phyloP scores from a whole-genome alignment of 2,113 vertebrate genomes.

The Lepus americanus region DNA sequence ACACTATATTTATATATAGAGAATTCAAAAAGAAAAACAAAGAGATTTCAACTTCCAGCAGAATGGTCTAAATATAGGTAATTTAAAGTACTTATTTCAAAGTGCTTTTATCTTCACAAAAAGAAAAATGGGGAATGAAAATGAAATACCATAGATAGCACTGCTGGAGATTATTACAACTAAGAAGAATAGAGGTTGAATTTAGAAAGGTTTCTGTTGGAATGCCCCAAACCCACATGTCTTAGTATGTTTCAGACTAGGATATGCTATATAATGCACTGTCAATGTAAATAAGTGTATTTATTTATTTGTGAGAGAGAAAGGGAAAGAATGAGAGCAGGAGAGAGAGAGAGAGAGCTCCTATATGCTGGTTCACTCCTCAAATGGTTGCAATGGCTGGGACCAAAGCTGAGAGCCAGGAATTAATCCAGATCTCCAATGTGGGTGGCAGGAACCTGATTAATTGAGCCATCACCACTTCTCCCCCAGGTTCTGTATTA shows the following conservation, averaged over 20 bases:
- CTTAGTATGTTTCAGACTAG: neutral
- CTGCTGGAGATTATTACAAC: constrained; percentile 28
- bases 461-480: too few relatives aligned
- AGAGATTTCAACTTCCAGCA: constrained; percentile 52
- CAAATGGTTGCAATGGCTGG: too few relatives aligned
- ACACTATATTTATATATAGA: neutral
- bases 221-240: neutral
- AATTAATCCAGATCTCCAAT: too few relatives aligned
- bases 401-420: too few relatives aligned
- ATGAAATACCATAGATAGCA: neutral
- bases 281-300: neutral
- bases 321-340: too few relatives aligned
- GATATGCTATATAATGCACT: neutral
- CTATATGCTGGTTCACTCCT: too few relatives aligned
- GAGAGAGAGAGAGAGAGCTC: too few relatives aligned
- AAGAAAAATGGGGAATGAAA: constrained; percentile 46
- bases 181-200: neutral
- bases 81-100: constrained; percentile 67
- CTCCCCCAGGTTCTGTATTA: too few relatives aligned
- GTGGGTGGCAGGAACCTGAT: too few relatives aligned
- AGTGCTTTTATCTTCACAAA: constrained; percentile 74
- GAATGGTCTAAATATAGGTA: constrained; percentile 63
- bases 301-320: too few relatives aligned
- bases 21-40: constrained; percentile 64
- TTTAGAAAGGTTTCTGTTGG: constrained; percentile 31